phyloP scores from a whole-genome alignment of 92 coral and sea anemone genomes.

The Phymanthus crucifer region DNA sequence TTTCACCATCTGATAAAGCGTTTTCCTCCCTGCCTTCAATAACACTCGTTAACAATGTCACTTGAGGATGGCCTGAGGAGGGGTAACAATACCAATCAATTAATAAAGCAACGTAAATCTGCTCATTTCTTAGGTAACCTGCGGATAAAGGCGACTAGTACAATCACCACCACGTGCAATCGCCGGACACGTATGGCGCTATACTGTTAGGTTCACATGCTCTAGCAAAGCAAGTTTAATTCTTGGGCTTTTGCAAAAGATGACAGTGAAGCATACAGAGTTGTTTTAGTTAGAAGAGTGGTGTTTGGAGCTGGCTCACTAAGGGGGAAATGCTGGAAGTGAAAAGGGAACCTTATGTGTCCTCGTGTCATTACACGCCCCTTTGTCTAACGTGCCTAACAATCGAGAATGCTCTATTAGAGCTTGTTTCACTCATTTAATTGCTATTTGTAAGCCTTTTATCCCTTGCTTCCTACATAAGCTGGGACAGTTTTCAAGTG shows the following conservation, averaged over 20 bases:
- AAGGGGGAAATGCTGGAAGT: constrained; percentile 22
- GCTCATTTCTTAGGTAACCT: constrained; percentile 83
- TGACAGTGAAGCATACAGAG: constrained; percentile 4
- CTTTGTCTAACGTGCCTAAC: not conserved
- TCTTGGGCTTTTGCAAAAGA: constrained; percentile 20
- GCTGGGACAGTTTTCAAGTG: not conserved
- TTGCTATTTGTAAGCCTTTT: constrained; percentile 6
- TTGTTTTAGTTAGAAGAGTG: not conserved
- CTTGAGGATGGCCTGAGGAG: constrained; percentile 58
- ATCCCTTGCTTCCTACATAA: not conserved
- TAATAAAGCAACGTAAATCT: constrained; percentile 67
- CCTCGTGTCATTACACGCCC: constrained; percentile 27
- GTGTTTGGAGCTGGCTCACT: not conserved
- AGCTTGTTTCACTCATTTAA: constrained; percentile 4
- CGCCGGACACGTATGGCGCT: constrained; percentile 31
- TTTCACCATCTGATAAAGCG: constrained; percentile 75
- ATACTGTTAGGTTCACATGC: constrained; percentile 40
- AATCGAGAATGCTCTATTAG: constrained; percentile 16
- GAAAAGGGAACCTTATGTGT: not conserved
- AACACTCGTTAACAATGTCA: constrained; percentile 71
- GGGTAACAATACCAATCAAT: constrained; percentile 78
- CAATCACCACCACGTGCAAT: constrained; percentile 52
- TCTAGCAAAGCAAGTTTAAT: not conserved
- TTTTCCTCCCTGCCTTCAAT: constrained; percentile 61
- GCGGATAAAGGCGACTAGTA: constrained; percentile 57